These are phyloP conservation scores for Nannospalax galili DNA, from an alignment of 2,113 vertebrate species.

Conservation along the genomic window DNA sequence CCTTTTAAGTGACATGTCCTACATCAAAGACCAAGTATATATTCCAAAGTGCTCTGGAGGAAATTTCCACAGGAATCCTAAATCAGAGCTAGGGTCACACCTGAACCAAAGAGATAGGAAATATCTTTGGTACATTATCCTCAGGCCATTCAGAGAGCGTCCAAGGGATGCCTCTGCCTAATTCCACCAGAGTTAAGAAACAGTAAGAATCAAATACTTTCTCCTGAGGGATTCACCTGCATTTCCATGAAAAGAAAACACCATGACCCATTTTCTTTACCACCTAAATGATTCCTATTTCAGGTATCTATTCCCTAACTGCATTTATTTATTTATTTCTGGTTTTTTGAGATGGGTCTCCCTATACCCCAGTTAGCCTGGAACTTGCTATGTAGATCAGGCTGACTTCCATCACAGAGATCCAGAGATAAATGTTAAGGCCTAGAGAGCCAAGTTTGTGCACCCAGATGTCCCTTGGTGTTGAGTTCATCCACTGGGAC, in stretches of 20 bases:
- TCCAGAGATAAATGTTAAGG: too few relatives aligned
- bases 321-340: too few relatives aligned
- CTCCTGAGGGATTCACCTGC: background rate
- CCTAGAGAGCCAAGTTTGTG: too few relatives aligned
- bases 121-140: background rate
- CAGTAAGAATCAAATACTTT: background rate
- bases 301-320: background rate
- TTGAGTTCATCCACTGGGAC: too few relatives aligned
- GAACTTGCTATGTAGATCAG: too few relatives aligned
- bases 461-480: too few relatives aligned
- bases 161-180: background rate
- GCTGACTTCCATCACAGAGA: too few relatives aligned
- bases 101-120: background rate
- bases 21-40: background rate
- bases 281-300: background rate
- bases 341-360: too few relatives aligned
- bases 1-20: background rate
- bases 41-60: background rate
- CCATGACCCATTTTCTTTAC: background rate
- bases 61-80: background rate
- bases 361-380: too few relatives aligned
- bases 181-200: background rate
- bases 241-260: background rate
- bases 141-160: background rate
- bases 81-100: background rate